Evolutionary conservation across 2,888 invertebrate genomes (phyloP), one percentile per base, ranked within the genome.

Genomic region (Patella depressa): DNA sequence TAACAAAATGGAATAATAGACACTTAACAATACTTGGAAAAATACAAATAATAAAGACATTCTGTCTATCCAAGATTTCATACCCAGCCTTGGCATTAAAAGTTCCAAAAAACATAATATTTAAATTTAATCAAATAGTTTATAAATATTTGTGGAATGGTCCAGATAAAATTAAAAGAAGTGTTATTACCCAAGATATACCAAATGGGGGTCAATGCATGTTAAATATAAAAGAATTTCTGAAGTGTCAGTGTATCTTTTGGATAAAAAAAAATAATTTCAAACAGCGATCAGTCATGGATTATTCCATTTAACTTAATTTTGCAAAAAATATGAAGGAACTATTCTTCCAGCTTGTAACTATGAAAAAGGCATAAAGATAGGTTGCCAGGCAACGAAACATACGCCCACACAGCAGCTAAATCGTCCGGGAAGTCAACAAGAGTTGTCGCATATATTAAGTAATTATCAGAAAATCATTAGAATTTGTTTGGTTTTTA

Each of bases 141-240:
- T 59, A 59, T 59, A 59, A 59, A 59, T 59, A n/a, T 59, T n/a
- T 59, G 15, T 59, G 59, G 59, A 59, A 59, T 59, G 59, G 59
- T 59, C 59, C 59, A 59, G 59, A 59, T 59, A 59, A 59, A n/a
- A 59, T 59, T n/a, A 59, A 59, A 59, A 59, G 59, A 59, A n/a
- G n/a, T n/a, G 59, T 59, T 59, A 59, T 59, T n/a, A n/a, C n/a
- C 15, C 59, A 59, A 59, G 59, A 59, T 59, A n/a, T 59, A 15
- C 15, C 15, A 59, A n/a, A 15, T 59, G 59, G 59, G 15, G 59
- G 59, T 59, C 59, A n/a, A 11, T n/a, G n/a, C 15, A 59, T 59
- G 59, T n/a, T 59, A 59, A 59, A 59, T 59, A n/a, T 59, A 59
- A n/a, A 59, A n/a, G 59, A 59, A 59, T 59, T 59, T n/a, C n/a